Evolutionary conservation across 1,140 invertebrate species (phyloP).

Genomic region (Pogonognathellus flavescens): DNA sequence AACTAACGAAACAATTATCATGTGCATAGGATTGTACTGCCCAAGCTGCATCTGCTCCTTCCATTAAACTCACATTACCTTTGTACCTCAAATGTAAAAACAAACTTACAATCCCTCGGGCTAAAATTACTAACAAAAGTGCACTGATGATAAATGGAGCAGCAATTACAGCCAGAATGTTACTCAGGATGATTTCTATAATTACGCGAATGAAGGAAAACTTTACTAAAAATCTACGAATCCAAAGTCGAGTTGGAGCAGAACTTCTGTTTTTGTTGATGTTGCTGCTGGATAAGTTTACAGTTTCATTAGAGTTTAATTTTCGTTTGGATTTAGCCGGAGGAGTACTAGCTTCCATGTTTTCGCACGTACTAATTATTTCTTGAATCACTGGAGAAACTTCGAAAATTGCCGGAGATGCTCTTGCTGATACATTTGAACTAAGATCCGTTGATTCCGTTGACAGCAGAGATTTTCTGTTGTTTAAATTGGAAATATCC

Average conservation of each 20-base stretch:
- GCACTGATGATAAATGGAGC: constrained; percentile 26
- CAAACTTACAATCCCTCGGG: not conserved
- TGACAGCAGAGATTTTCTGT: not conserved
- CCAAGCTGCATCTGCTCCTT: constrained; percentile 60
- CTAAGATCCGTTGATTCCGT: not conserved
- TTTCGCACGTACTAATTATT: not conserved
- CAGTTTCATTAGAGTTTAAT: not conserved
- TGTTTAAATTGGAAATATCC: constrained; percentile 6
- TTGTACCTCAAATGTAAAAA: constrained; percentile 9
- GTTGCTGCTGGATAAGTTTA: not conserved
- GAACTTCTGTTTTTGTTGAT: not conserved
- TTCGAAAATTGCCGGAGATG: not conserved
- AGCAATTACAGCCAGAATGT: not conserved
- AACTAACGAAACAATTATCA: constrained; percentile 55
- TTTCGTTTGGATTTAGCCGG: constrained; percentile 1
- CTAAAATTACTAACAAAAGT: not conserved
- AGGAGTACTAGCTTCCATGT: not conserved
- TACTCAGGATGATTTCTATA: constrained; percentile 21
- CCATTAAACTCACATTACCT: constrained; percentile 37
- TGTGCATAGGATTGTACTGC: constrained; percentile 39
- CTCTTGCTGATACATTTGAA: not conserved
- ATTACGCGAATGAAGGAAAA: not conserved
- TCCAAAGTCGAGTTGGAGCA: constrained; percentile 7
- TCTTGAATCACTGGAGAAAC: not conserved
- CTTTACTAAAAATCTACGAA: constrained; percentile 6